These are phyloP conservation scores for Drepana falcataria DNA, from an alignment of 2,888 invertebrate genomes.

Conservation along the genomic window DNA sequence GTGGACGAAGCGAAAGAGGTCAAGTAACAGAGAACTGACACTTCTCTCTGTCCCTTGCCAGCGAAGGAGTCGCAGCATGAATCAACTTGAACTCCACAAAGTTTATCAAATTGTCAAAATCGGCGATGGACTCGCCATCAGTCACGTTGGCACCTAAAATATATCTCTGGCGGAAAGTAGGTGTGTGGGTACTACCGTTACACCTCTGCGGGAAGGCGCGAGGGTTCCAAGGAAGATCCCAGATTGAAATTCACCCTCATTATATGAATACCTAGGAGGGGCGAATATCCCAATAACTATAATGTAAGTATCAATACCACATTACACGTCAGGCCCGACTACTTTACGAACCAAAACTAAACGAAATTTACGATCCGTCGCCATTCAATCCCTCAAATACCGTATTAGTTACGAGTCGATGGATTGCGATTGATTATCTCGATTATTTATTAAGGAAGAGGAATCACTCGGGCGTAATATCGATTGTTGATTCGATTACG, in stretches of 20 bases:
- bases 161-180: too few relatives aligned
- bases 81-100: too few relatives aligned
- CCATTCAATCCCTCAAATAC: constrained; percentile 21
- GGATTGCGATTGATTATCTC: constrained; percentile 22
- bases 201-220: too few relatives aligned
- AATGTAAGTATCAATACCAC: constrained; percentile 13
- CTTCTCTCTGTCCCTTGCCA: too few relatives aligned
- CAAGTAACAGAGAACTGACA: too few relatives aligned
- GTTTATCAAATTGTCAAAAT: too few relatives aligned
- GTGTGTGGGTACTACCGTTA: too few relatives aligned
- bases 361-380: constrained; percentile 43
- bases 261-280: constrained; percentile 3
- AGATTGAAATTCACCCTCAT: constrained; percentile 11
- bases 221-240: neutral
- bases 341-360: constrained; percentile 65
- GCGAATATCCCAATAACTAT: constrained; percentile 15
- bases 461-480: constrained; percentile 36
- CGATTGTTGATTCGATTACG: constrained; percentile 35
- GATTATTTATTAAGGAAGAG: constrained; percentile 18
- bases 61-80: too few relatives aligned
- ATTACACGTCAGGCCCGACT: constrained; percentile 43
- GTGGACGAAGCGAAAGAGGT: too few relatives aligned
- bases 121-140: too few relatives aligned
- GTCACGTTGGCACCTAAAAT: too few relatives aligned
- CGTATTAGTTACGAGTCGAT: constrained; percentile 41